A percentile compares a stretch with the other conserved stretches of the same genome.
phyloP scores from a whole-genome alignment of 2,113 vertebrate species.

The Grammomys surdaster region DNA sequence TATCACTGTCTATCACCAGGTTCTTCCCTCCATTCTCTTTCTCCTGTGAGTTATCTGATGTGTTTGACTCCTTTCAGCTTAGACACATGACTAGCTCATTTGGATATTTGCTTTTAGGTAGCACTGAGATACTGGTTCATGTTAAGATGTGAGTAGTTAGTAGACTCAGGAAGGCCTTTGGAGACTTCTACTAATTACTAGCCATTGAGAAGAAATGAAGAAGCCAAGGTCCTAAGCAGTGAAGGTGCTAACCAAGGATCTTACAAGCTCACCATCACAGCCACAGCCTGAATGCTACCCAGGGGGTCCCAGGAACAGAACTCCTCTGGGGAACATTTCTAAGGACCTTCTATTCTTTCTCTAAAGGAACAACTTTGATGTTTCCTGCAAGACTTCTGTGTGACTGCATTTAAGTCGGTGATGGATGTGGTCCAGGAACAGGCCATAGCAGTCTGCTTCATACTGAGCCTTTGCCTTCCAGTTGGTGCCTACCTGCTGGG shows the following conservation, averaged over 20 bases:
- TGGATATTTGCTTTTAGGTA: background rate
- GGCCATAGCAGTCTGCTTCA: background rate
- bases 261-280: background rate
- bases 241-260: background rate
- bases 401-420: background rate
- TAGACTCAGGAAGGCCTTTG: background rate
- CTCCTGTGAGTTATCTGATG: background rate
- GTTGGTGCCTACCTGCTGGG: background rate
- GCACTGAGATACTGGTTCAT: background rate
- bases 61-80: slow-evolving; percentile 35
- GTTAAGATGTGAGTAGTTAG: background rate
- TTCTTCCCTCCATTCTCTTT: too few species aligned
- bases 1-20: background rate
- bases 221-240: background rate
- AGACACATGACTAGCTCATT: background rate
- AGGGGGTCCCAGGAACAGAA: background rate
- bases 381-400: background rate
- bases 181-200: background rate
- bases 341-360: background rate
- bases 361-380: background rate
- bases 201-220: background rate
- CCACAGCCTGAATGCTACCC: background rate
- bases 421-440: background rate
- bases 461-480: background rate
- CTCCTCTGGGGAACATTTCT: background rate